Evolutionary conservation across 2,113 vertebrate genomes (phyloP).

Genomic region (Mus spicilegus): DNA sequence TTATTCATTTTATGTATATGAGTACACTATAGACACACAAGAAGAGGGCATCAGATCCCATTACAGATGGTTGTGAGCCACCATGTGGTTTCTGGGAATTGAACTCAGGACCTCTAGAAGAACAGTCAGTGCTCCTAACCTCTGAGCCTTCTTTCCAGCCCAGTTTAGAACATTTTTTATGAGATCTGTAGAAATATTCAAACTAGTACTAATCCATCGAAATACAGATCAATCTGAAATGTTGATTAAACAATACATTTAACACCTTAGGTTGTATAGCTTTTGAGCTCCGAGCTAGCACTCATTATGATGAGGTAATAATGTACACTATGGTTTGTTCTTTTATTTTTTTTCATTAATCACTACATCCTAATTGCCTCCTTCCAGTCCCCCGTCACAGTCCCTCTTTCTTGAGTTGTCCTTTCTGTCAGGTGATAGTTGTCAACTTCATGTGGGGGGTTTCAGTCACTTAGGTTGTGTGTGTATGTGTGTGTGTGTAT

Average conservation of each 20-base stretch:
- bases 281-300: slow-evolving; percentile 31
- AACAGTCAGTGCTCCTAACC: too few species aligned
- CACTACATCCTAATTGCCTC: too few species aligned
- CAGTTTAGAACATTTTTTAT: background rate
- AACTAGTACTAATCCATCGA: background rate
- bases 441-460: background rate
- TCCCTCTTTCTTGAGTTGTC: too few species aligned
- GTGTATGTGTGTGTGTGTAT: background rate
- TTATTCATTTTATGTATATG: too few species aligned
- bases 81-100: too few species aligned
- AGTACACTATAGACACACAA: too few species aligned
- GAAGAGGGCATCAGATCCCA: too few species aligned
- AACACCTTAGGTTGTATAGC: background rate
- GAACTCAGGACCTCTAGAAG: too few species aligned
- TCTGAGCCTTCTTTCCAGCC: too few species aligned
- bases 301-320: background rate
- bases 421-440: slow-evolving; percentile 20
- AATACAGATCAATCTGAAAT: background rate
- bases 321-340: slow-evolving; percentile 45
- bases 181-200: slow-evolving; percentile 20
- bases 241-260: slow-evolving; percentile 8
- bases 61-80: too few species aligned
- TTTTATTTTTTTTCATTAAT: background rate
- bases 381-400: too few species aligned
- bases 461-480: too few species aligned